phyloP scores from a whole-genome alignment of 2,113 vertebrate species.

The Strix uralensis region DNA sequence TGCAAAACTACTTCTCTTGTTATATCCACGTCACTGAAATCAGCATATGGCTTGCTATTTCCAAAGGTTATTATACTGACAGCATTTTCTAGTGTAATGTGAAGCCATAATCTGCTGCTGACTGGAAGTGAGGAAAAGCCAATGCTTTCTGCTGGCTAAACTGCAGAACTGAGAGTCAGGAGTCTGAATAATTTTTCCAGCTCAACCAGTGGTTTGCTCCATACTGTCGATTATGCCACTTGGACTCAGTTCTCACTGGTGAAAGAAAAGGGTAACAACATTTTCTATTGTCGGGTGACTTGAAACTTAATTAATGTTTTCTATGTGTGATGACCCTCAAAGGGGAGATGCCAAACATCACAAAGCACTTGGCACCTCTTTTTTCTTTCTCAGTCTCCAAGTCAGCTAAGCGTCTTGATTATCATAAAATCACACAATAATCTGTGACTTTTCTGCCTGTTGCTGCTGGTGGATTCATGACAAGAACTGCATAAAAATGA shows the following conservation, averaged over 20 bases:
- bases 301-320: conserved; percentile 60
- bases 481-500: conserved; percentile 21
- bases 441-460: conserved; percentile 2
- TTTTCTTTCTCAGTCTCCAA: not conserved
- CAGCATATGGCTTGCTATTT: conserved; percentile 54
- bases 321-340: conserved; percentile 18
- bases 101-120: conserved; percentile 31
- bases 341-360: conserved; percentile 46
- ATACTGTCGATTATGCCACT: not conserved
- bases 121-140: conserved; percentile 18
- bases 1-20: not conserved
- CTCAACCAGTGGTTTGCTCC: conserved; percentile 17
- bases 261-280: conserved; percentile 21
- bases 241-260: conserved; percentile 4
- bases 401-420: not conserved
- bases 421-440: conserved; percentile 50
- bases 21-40: not conserved
- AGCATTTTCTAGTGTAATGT: not conserved
- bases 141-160: conserved; percentile 22
- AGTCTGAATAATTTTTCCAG: not conserved
- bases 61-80: conserved; percentile 33
- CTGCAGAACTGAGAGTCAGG: not conserved
- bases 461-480: conserved; percentile 10
- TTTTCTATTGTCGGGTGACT: conserved; percentile 7
- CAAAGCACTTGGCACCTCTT: conserved; percentile 6